These are phyloP conservation scores for Hydrophis major DNA, from an alignment of 2,797 vertebrate species.

Conservation along the genomic window DNA sequence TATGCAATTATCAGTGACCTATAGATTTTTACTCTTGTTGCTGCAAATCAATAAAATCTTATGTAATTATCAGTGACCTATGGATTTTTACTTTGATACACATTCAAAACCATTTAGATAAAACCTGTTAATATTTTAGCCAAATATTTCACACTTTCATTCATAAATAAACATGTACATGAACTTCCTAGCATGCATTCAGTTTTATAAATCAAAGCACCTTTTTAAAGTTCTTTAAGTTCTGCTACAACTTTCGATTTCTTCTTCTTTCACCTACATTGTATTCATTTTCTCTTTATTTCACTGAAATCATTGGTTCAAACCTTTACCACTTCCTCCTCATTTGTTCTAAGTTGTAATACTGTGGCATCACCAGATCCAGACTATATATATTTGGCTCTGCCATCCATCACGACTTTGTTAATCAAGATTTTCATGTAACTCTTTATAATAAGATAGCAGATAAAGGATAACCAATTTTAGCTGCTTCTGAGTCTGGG, in stretches of 20 bases:
- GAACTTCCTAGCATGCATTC: background rate
- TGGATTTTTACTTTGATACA: background rate
- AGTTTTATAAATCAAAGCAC: background rate
- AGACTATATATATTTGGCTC: background rate
- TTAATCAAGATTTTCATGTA: background rate
- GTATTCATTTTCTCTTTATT: background rate
- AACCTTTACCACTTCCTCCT: background rate
- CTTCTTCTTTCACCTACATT: background rate
- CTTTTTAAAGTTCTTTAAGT: background rate
- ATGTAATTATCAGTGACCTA: background rate
- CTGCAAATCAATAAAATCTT: background rate
- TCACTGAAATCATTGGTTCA: background rate
- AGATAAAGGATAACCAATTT: background rate
- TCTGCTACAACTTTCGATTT: background rate
- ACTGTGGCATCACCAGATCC: background rate
- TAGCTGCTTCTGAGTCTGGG: background rate
- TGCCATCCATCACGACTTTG: background rate
- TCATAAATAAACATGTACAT: background rate
- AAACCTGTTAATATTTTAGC: background rate
- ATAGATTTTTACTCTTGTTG: background rate
- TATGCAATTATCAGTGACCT: background rate
- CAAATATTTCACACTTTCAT: background rate
- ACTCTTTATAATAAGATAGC: background rate
- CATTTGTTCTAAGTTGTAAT: background rate
- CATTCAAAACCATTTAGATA: background rate